Conservation (phyloP, 2,888 invertebrate genomes). For the Sinelater perroti region DNA sequence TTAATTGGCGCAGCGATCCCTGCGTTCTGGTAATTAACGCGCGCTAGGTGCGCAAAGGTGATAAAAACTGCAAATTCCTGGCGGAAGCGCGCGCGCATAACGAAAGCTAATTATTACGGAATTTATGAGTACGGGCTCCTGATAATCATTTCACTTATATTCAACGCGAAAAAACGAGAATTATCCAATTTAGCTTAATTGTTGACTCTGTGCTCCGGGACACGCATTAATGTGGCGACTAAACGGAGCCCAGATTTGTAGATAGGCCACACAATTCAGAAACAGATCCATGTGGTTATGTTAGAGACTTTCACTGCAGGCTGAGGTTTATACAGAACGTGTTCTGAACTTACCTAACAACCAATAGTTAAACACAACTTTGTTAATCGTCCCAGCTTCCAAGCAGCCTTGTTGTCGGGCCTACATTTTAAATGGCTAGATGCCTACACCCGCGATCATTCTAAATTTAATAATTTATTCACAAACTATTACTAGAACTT, state of each 20-base stretch:
- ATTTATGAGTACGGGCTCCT: conserved; percentile 30
- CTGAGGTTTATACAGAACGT: conserved; percentile 26
- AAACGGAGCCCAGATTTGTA: conserved; percentile 53
- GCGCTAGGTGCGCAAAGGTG: conserved; percentile 13
- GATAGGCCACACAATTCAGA: conserved; percentile 54
- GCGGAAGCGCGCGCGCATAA: conserved; percentile 26
- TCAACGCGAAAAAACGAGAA: conserved; percentile 35
- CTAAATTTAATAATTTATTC: conserved; percentile 19
- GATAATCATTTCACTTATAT: conserved; percentile 35
- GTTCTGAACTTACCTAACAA: conserved; percentile 19
- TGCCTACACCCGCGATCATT: conserved; percentile 12
- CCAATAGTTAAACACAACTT: conserved; percentile 21
- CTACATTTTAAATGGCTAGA: conserved; percentile 19
- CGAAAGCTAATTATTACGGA: conserved; percentile 32
- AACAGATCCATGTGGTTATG: conserved; percentile 34
- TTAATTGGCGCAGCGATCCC: conserved; percentile 26
- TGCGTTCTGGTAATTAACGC: conserved; percentile 30
- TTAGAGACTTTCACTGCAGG: conserved; percentile 30
- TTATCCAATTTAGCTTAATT: conserved; percentile 45
- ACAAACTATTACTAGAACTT: no score
- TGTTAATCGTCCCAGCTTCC: conserved; percentile 7
- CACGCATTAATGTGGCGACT: conserved; percentile 54
- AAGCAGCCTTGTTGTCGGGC: conserved; percentile 8
- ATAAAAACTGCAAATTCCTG: conserved; percentile 23
- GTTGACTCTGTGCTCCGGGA: conserved; percentile 50